These are phyloP conservation scores for Nesidiocoris tenuis DNA, from an alignment of 2,888 invertebrate genomes.

Conservation along the genomic window DNA sequence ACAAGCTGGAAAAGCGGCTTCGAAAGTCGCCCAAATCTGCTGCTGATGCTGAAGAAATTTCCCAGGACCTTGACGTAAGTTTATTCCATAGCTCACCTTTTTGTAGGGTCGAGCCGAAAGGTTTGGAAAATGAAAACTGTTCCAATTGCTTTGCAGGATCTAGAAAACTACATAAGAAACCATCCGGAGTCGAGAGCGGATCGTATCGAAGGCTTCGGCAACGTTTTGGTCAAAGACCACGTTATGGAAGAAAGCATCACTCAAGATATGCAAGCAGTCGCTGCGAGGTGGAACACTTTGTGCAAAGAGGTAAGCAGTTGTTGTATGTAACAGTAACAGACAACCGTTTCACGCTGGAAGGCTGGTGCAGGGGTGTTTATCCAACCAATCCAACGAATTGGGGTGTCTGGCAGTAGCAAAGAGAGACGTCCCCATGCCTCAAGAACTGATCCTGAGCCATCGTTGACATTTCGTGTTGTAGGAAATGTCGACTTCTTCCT, in stretches of 20 bases:
- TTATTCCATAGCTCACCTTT: neutral
- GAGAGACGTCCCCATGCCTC: too few relatives aligned
- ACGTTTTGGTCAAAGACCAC: constrained; percentile 70
- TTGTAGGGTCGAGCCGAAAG: neutral
- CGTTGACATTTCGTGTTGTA: too few relatives aligned
- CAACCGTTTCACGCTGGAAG: too few relatives aligned
- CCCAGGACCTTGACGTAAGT: constrained; percentile 82
- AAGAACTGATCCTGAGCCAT: too few relatives aligned
- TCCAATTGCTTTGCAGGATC: constrained; percentile 61
- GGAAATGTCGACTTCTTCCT: too few relatives aligned
- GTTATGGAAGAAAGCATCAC: constrained; percentile 70
- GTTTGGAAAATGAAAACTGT: neutral
- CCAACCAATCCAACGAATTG: too few relatives aligned
- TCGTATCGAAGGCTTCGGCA: constrained; percentile 73
- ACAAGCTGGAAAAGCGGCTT: constrained; percentile 74
- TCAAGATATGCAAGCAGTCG: constrained; percentile 65
- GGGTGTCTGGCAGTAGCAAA: too few relatives aligned
- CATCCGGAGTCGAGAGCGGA: constrained; percentile 71
- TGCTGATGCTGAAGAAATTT: constrained; percentile 89
- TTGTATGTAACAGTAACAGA: too few relatives aligned
- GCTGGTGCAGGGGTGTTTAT: too few relatives aligned
- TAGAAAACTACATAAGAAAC: constrained; percentile 76
- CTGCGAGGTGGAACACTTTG: constrained; percentile 66
- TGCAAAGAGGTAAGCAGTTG: constrained; percentile 63
- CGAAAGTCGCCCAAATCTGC: constrained; percentile 66